These are phyloP conservation scores for Tinamus guttatus DNA, from an alignment of 2,113 vertebrate species.

Conservation along the genomic window DNA sequence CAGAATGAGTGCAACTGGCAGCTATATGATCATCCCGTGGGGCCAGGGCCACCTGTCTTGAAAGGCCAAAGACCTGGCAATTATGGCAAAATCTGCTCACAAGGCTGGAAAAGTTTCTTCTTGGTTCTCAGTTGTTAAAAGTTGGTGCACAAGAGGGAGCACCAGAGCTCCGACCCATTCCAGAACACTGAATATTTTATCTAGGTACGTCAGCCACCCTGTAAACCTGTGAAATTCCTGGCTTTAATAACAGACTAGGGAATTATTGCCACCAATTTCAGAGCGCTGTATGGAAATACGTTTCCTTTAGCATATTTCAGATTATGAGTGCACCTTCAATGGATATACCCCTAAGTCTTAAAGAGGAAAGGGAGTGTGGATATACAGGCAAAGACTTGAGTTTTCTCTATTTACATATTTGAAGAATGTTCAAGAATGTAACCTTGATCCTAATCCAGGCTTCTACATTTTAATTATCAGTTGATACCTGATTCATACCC, in stretches of 20 bases:
- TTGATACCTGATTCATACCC: background rate
- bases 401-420: background rate
- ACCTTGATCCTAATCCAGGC: background rate
- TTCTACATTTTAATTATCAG: background rate
- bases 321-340: background rate
- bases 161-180: background rate
- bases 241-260: background rate
- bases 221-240: background rate
- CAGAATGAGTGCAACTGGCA: background rate
- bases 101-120: background rate
- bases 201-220: background rate
- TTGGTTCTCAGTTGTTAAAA: background rate
- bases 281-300: background rate
- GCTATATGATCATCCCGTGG: background rate
- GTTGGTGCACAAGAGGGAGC: background rate
- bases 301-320: background rate
- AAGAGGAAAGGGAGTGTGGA: background rate
- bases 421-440: background rate
- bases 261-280: background rate
- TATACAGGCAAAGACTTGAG: background rate
- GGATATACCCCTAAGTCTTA: background rate
- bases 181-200: constrained; percentile 9
- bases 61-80: constrained; percentile 7
- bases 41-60: background rate
- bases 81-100: background rate